Evolutionary conservation across 2,113 vertebrate species (phyloP), one percentile per base, ranked within the genome.

Genomic region (Galbula dea): DNA sequence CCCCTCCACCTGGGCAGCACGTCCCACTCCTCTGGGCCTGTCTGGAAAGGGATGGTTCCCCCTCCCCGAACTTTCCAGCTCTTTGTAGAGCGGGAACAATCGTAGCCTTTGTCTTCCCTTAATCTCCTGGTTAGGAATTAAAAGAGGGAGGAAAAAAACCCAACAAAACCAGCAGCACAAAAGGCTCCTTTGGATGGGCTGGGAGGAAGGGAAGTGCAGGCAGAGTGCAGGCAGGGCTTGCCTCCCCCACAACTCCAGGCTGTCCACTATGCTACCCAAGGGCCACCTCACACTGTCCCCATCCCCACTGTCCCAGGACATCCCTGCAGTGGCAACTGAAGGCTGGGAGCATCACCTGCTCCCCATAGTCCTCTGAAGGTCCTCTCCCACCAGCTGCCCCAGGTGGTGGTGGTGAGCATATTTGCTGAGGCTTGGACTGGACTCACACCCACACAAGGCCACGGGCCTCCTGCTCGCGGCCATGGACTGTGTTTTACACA

Each of bases 81-180:
- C 93, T 94, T 91, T 57, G 83, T 57, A 76, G 93, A 94, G 87
- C 13, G 9, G 94, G 93, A 96, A 97, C 96, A 97, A 97, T 96
- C 55, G 78, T 45, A 75, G 82, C 91, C 94, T 94, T 96, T 96
- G 94, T 96, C 95, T 94, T 91, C 83, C 79, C 91, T 85, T 96
- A 96, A 96, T 95, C 96, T 96, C 94, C 86, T 92, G 83, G 94
- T 94, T 96, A 95, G 96, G 94, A 97, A 97, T 89, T 95, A 95
- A 95, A 97, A 95, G 69, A 46, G 93, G 85, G 93, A 76, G 86
- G 45, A 54, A 87, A 90, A 87, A 73, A 79, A 23, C 17, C 65
- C n/a, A n/a, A n/a, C n/a, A n/a, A n/a, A n/a, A n/a, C 41, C 90
- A 88, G 95, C 81, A 83, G 94, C 58, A 93, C 95, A 94, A 95